Base-by-base conservation (phyloP, 2,797 vertebrate genomes). In the Oryzias dopingdopingensis region DNA sequence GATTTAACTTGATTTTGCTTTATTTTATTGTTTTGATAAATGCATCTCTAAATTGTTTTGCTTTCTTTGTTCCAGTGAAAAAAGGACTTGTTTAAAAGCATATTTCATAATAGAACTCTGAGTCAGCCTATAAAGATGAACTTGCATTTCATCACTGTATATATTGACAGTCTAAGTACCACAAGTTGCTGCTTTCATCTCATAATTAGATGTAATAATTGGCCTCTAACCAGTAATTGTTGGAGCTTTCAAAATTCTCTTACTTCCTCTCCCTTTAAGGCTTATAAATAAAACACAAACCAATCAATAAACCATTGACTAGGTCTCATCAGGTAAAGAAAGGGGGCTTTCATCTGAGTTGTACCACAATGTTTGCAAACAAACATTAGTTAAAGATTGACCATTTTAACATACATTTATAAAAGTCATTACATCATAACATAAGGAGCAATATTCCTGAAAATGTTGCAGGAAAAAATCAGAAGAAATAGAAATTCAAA, bases 251-350 rank as follows among this genome's bases (percentile, higher is more conserved):
- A 75, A 84, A 82, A 81, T 76, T 55, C 56, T 61, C 63, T 70
- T 84, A 89, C 87, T 86, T 78, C 74, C 71, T 43, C 52, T 68
- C 16, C 56, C 64, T 56, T 76, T 87, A 56, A 76, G 61, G 82
- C 65, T 60, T 80, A 89, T 92, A 77, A 88, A 90, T 91, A 86
- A 91, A 88, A 85, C 77, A 89, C 70, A 52, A 49, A 8, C 13
- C 10, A 66, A 86, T 91, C 86, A 56, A 90, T 89, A 50, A 83
- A 84, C 86, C 87, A 89, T 90, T 87, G 88, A 89, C 79, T 60
- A 67, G 58, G 61, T 84, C 83, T 86, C 86, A 76, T 84, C 80
- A 72, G 79, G 72, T 75, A 76, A 81, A 82, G 74, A 76, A 82
- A 67, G 79, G 62, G 81, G 76, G 82, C 84, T 84, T 76, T 66